Conservation (phyloP, 2,113 vertebrate genomes). For the Eolophus roseicapilla region DNA sequence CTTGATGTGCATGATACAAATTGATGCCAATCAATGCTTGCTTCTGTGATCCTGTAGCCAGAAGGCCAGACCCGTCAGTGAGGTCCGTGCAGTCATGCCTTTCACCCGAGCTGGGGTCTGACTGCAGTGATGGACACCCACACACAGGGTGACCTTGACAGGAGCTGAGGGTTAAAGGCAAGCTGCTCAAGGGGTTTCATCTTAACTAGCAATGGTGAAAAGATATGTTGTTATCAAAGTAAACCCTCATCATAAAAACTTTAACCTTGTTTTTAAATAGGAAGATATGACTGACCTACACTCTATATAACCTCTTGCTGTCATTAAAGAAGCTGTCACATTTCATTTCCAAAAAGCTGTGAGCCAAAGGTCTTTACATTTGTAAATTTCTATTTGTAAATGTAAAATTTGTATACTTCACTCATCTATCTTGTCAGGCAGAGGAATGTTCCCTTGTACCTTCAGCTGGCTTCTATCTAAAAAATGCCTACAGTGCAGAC, state of each 20-base stretch:
- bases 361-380: background rate
- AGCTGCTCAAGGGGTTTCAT: background rate
- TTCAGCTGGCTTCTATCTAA: background rate
- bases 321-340: background rate
- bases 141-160: background rate
- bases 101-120: fast-evolving
- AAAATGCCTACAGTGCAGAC: background rate
- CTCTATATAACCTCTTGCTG: background rate
- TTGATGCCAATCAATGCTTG: background rate
- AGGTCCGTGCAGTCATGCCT: fast-evolving
- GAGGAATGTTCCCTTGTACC: background rate
- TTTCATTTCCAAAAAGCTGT: background rate
- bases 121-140: fast-evolving
- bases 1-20: background rate
- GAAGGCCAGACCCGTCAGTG: fast-evolving
- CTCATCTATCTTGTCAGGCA: background rate
- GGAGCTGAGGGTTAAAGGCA: background rate
- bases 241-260: background rate
- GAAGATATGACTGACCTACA: background rate
- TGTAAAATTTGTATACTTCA: background rate
- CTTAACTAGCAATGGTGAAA: background rate
- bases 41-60: background rate
- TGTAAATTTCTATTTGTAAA: background rate
- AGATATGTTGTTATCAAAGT: background rate
- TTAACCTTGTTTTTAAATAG: background rate